Base-by-base conservation (phyloP, 2,888 invertebrate genomes). In the Willowsia nigromaculata region DNA sequence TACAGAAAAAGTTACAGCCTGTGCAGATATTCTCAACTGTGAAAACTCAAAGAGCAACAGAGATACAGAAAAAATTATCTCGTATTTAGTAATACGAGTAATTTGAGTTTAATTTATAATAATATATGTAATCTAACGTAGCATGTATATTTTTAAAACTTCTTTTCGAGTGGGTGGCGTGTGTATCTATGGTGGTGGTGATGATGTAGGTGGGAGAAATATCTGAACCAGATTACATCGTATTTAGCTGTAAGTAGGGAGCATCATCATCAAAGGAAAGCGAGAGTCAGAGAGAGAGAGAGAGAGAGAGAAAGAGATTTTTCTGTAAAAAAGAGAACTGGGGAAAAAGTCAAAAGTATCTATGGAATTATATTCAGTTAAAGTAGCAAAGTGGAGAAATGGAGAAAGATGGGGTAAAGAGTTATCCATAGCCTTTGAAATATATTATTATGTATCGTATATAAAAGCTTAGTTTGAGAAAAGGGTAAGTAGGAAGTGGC, bases 341-440 rank as follows among this genome's bases (percentile, higher is more conserved):
- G 40, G 40, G 62, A 25, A 62, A 40, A 81, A 81, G 81, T 81
- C 81, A 81, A 37, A 78, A 76, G 40, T 62, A 81, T 62, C 81
- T 62, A 30, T 59, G 80, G 80, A 53, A 56, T 59, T 76, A 78
- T 78, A 78, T 7, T 15, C 13, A 62, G 62, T 62, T 78, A 33
- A 76, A 76, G 76, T 80, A 56, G 56, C 18, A 56, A 59, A 81
- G 59, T 62, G 62, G 81, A 81, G 62, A 81, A 81, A 81, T 33
- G 30, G 78, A 53, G 56, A 56, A 50, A 22, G 33, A 13, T 33
- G 27, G 50, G 56, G 53, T 56, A 56, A 80, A 80, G 53, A 59
- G 81, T 62, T 62, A 62, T 81, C 53, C 43, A 62, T 53, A 37
- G 4, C 18, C 78, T 37, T 4, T 6, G 9, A 43, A 56, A 5